These are phyloP conservation scores for Ferdinandea cuprea DNA, from an alignment of 2,888 invertebrate species.

Conservation along the genomic window DNA sequence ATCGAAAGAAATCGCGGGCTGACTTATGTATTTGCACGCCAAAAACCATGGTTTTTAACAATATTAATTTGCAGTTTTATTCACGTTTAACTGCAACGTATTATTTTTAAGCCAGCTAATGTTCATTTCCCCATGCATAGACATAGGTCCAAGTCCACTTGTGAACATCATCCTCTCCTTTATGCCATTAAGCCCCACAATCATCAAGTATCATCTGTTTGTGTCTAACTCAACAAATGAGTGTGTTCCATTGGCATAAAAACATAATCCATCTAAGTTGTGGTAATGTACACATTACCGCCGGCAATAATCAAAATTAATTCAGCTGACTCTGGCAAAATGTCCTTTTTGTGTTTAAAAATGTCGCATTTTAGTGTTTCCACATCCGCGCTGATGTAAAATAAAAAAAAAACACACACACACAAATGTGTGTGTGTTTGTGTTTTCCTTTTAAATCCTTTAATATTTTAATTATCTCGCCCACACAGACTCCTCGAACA, in stretches of 20 bases:
- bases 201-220: no score
- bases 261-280: not conserved
- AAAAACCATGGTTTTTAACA: no score
- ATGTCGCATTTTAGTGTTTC: constrained; percentile 3
- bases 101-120: no score
- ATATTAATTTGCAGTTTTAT: no score
- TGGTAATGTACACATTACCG: not conserved
- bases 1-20: no score
- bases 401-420: constrained; percentile 9
- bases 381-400: not conserved
- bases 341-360: not conserved
- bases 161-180: no score
- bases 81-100: no score
- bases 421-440: no score
- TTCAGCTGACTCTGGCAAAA: not conserved
- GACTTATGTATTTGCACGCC: no score
- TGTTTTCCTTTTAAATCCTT: constrained; percentile 67
- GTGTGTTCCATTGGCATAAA: not conserved
- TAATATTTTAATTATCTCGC: constrained; percentile 63
- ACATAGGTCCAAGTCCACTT: no score
- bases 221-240: not conserved
- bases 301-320: constrained; percentile 1
- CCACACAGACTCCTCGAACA: not conserved
- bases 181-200: no score
- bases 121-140: no score